Evolutionary conservation across 2,888 invertebrate species (phyloP), one percentile per base, ranked within the genome.

Genomic region (Heliconius ismenius): DNA sequence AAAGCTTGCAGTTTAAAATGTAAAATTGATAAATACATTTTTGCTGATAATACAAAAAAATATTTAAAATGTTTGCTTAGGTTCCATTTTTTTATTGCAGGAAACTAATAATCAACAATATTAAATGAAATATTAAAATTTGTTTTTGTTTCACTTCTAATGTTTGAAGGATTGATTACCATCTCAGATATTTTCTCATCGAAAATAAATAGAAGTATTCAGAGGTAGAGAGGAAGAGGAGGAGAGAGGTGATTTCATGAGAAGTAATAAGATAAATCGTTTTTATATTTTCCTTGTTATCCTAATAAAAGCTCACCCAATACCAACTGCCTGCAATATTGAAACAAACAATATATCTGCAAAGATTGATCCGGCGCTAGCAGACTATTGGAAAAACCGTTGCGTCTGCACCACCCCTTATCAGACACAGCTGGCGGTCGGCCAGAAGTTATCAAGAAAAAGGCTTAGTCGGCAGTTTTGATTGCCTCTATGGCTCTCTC

Each of bases 401-500:
- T 62, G 74, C 69, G 78, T 78, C 74, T 78, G 77, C 49, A 76
- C 63, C 72, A 65, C 76, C 74, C 76, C 80, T 80, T 78, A 81
- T 78, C 75, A 79, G 76, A 79, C 70, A 77, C 76, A 81, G 82
- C 83, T 90, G 90, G 90, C 90, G 81, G 81, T 74, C 76, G 78
- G 90, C 90, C 90, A 90, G 85, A 81, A 83, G 79, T 85, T 85
- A 82, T 84, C 84, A 82, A 83, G 85, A 81, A 83, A 84, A 84
- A 84, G 83, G 86, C 84, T 85, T 83, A 84, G 86, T 81, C 82
- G 83, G 79, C 87, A 84, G 84, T 86, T 88, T 87, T 86, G 87
- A 88, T 88, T 87, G 87, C 85, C 83, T 85, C 85, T 84, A 85
- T 84, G 84, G 84, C 82, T 85, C 83, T 84, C 87, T 88, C 87